A percentile compares a stretch with the other conserved stretches of the same genome.
Evolutionary conservation across 2,888 invertebrate species (phyloP).

Genomic region (Mimas tiliae): DNA sequence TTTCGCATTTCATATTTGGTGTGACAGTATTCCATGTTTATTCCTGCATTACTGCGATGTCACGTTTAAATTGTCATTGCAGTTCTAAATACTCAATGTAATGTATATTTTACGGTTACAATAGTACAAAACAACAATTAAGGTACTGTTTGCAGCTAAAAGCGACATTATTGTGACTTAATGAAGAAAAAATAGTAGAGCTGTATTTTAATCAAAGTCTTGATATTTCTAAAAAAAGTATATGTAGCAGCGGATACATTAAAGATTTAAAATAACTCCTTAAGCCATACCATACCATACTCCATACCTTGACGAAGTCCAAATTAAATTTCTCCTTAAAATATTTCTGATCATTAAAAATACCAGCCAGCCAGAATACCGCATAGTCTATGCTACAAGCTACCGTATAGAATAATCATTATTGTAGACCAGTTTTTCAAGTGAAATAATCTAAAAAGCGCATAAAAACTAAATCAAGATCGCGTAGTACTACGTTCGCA

Average conservation of each 20-base stretch:
- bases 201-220: no score
- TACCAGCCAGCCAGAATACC: not conserved
- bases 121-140: no score
- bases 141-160: no score
- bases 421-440: not conserved
- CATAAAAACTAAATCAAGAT: slow-evolving; percentile 15
- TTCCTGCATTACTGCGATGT: no score
- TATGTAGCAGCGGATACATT: not conserved
- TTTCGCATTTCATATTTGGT: no score
- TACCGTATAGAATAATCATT: not conserved
- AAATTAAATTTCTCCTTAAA: not conserved
- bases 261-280: not conserved
- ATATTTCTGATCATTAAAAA: not conserved
- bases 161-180: no score
- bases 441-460: slow-evolving; percentile 15
- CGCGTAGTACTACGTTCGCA: slow-evolving; percentile 22
- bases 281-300: not conserved
- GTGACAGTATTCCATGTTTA: no score
- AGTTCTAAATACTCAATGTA: no score
- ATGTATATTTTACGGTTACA: no score
- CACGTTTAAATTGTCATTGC: no score
- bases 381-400: not conserved
- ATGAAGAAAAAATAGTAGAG: no score
- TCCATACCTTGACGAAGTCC: not conserved
- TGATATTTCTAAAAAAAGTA: no score